Evolutionary conservation across 2,797 vertebrate genomes (phyloP), one percentile per base, ranked within the genome.

Genomic region (Thunnus albacares): DNA sequence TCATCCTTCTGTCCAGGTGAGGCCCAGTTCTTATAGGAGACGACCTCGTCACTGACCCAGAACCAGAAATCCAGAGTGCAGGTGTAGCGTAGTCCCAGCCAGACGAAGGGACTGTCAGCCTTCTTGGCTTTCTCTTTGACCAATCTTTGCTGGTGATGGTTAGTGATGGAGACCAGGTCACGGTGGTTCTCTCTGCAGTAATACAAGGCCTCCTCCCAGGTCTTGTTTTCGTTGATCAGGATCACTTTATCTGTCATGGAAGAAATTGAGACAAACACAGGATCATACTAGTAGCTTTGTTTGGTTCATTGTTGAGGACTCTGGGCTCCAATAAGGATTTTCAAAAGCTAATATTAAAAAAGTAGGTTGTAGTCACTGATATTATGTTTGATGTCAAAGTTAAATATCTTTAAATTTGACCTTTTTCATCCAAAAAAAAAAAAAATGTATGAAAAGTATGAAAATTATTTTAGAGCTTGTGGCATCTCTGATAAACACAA

Each of bases 81-180:
- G 69, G 30, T 68, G 82, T 81, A 88, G 47, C n/a, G 43, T 79
- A 90, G 68, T 30, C 84, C 86, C 38, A 87, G 20, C 87, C 89
- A 90, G 55, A 91, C 24, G 1, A 3, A 3, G 2, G 1, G 0
- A 0, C 24, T 56, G 0, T 0, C 0, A n/a, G 83, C 75, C 0
- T 9, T 4, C 10, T 69, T 26, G n/a, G 47, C 75, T 66, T 0
- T 33, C 4, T 60, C 26, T 26, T 0, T 17, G 43, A 62, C 58
- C 69, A 12, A 49, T 2, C 0, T 0, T 72, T 87, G 84, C 43
- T 81, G 0, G 0, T 1, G 0, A 0, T 0, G 0, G 62, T 56
- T 2, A 1, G 57, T 65, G 52, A 85, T 66, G 72, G 82, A 74
- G 52, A 77, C 65, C 75, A 87, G 75, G 38, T 75, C 78, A 0